Conservation (phyloP, 1,140 invertebrate species). For the Cepaea nemoralis region DNA sequence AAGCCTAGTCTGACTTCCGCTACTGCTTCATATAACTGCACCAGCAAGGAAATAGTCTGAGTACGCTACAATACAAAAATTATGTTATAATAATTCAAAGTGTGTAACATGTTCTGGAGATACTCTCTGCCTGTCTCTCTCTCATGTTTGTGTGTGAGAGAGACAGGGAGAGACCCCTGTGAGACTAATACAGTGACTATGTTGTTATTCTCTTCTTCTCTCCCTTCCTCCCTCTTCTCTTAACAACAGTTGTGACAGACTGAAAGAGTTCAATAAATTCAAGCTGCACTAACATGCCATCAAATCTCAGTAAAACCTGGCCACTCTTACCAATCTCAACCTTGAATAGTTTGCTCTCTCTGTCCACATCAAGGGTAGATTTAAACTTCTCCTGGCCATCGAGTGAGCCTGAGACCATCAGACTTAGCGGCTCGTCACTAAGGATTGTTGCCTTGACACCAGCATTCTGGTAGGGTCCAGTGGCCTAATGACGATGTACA, state of each 20-base stretch:
- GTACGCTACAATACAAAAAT: too few species aligned
- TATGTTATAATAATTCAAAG: too few species aligned
- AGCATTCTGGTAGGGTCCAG: background rate
- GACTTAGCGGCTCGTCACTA: slow-evolving; percentile 4
- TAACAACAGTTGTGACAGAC: background rate
- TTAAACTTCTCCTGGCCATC: slow-evolving; percentile 18
- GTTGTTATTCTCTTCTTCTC: background rate
- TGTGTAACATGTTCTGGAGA: too few species aligned
- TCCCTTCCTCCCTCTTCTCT: background rate
- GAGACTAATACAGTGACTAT: too few species aligned
- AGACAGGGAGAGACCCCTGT: too few species aligned
- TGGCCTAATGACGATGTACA: too few species aligned
- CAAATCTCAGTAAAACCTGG: background rate
- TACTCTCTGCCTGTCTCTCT: too few species aligned
- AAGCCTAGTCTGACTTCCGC: too few species aligned
- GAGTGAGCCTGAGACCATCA: background rate
- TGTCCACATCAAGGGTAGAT: slow-evolving; percentile 17
- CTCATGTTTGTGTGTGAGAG: too few species aligned
- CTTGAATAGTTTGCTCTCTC: background rate
- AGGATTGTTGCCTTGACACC: background rate
- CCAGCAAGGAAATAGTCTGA: too few species aligned
- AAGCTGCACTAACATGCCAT: background rate
- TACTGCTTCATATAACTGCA: too few species aligned
- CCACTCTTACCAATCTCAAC: slow-evolving; percentile 30
- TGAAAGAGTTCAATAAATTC: background rate